Conservation (phyloP, 2,797 vertebrate genomes). For the Trematomus bernacchii region DNA sequence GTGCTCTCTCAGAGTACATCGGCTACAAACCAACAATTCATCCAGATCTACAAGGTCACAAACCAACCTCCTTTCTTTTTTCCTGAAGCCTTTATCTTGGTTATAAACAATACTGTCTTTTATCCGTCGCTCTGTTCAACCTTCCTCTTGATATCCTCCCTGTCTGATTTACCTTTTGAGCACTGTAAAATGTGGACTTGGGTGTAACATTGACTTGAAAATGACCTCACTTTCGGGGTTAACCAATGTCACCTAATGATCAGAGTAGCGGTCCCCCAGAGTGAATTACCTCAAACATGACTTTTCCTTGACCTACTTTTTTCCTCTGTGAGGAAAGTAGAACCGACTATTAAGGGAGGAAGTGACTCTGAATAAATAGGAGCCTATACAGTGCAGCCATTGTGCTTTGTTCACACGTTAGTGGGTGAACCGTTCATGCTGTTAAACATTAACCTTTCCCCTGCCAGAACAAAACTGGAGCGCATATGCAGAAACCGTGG, state of each 20-base stretch:
- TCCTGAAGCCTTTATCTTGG: slow-evolving; percentile 13
- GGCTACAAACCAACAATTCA: slow-evolving; percentile 57
- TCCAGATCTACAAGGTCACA: slow-evolving; percentile 32
- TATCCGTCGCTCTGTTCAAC: slow-evolving; percentile 38
- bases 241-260: slow-evolving; percentile 86
- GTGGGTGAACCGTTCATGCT: slow-evolving; percentile 76
- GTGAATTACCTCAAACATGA: slow-evolving; percentile 89
- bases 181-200: slow-evolving; percentile 53
- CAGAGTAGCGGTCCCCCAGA: slow-evolving; percentile 75
- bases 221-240: slow-evolving; percentile 85
- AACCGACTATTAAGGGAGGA: slow-evolving; percentile 86
- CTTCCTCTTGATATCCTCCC: slow-evolving; percentile 39
- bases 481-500: slow-evolving; percentile 19
- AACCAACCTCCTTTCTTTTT: slow-evolving; percentile 26
- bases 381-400: slow-evolving; percentile 83
- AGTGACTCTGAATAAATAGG: slow-evolving; percentile 87
- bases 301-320: slow-evolving; percentile 86
- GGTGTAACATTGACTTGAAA: slow-evolving; percentile 72
- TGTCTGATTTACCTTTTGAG: slow-evolving; percentile 24
- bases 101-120: slow-evolving; percentile 42
- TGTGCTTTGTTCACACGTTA: slow-evolving; percentile 87
- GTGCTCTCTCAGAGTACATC: slow-evolving; percentile 36
- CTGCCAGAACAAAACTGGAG: slow-evolving; percentile 59
- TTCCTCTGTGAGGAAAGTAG: slow-evolving; percentile 75
- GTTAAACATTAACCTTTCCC: slow-evolving; percentile 85